A percentile compares a stretch with the other conserved stretches of the same genome.
Conservation (phyloP, 2,113 vertebrate species). For the Piliocolobus tephrosceles region DNA sequence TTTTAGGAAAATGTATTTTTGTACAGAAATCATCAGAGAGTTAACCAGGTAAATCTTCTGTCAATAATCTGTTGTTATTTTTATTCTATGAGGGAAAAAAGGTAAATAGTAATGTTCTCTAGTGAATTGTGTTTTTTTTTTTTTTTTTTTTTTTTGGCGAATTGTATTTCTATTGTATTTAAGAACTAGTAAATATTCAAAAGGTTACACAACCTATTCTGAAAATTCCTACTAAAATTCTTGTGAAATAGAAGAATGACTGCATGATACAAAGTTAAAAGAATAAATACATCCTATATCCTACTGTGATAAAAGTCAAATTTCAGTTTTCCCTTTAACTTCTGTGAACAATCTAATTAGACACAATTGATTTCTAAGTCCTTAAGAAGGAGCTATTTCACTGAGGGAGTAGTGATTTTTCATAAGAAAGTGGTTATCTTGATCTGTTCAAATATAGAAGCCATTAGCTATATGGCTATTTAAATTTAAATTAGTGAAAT, state of each 20-base stretch:
- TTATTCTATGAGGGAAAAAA: neutral
- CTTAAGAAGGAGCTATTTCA: neutral
- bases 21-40: neutral
- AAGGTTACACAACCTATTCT: neutral
- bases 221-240: neutral
- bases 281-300: neutral
- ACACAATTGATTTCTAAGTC: neutral
- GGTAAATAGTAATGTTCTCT: neutral
- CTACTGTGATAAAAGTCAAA: neutral
- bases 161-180: neutral
- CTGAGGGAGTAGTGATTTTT: neutral
- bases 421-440: neutral
- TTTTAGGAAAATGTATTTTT: neutral
- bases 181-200: neutral
- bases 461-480: neutral
- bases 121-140: neutral
- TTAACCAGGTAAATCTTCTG: neutral
- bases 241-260: neutral
- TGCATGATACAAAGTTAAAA: neutral
- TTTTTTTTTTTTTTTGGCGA: neutral
- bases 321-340: neutral
- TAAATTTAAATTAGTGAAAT: neutral
- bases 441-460: neutral
- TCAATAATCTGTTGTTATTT: neutral
- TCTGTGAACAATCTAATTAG: constrained; percentile 18